phyloP scores from a whole-genome alignment of 2,797 vertebrate genomes.

The Mus spretus region DNA sequence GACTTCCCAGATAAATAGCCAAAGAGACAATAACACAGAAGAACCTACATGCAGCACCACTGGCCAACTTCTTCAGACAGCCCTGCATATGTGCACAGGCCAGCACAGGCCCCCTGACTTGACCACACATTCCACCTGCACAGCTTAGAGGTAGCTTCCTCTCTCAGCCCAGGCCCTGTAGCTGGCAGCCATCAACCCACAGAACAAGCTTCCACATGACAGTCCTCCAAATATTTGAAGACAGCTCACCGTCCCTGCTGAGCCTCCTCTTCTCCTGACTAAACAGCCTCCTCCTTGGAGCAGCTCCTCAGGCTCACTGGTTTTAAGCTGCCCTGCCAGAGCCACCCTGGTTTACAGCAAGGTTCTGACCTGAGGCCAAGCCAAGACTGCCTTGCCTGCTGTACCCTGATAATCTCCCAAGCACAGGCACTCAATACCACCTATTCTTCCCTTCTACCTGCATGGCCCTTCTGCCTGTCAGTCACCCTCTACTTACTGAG shows the following conservation, averaged over 20 bases:
- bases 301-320: not conserved
- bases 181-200: not conserved
- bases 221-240: slow-evolving; percentile 83
- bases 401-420: not conserved
- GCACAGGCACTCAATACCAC: not conserved
- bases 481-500: not conserved
- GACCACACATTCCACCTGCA: not conserved
- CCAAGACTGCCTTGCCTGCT: not conserved
- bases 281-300: slow-evolving; percentile 73
- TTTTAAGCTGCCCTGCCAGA: slow-evolving; percentile 63
- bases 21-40: not conserved
- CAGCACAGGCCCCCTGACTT: not conserved
- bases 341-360: not conserved
- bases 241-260: slow-evolving; percentile 69
- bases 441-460: not conserved
- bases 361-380: not conserved
- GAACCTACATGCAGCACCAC: not conserved
- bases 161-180: not conserved
- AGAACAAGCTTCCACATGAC: slow-evolving; percentile 66
- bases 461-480: not conserved
- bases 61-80: slow-evolving; percentile 20
- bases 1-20: not conserved
- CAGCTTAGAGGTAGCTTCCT: not conserved
- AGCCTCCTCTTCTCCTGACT: slow-evolving; percentile 77
- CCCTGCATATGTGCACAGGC: not conserved